Evolutionary conservation across 2,113 vertebrate species (phyloP).

Genomic region (Gopherus evgoodei): DNA sequence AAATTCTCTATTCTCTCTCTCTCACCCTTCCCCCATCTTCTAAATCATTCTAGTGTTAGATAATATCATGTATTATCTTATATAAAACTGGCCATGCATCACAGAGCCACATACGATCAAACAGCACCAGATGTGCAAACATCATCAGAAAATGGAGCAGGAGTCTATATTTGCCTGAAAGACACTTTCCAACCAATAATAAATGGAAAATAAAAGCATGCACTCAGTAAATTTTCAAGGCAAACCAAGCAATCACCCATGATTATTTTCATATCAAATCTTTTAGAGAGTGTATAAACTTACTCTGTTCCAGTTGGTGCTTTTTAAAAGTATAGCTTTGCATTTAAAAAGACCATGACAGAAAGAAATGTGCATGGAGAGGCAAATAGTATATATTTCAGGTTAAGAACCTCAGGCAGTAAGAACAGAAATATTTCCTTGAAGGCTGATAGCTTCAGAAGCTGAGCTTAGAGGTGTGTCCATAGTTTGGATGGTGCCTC

Average conservation of each 20-base stretch:
- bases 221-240: slow-evolving; percentile 46
- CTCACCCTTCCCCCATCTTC: neutral
- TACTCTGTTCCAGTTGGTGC: slow-evolving; percentile 9
- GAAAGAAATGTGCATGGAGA: neutral
- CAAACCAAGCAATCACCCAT: slow-evolving; percentile 36
- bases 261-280: slow-evolving; percentile 56
- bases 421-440: neutral
- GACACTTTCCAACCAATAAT: slow-evolving; percentile 25
- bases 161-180: slow-evolving; percentile 15
- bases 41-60: neutral
- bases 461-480: neutral
- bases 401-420: neutral
- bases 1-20: neutral
- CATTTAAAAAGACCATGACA: slow-evolving; percentile 13
- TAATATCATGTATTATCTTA: neutral
- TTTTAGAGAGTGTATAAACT: slow-evolving; percentile 34
- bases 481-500: neutral
- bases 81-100: neutral
- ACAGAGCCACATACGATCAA: neutral
- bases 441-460: neutral
- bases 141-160: neutral
- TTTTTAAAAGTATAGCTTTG: slow-evolving; percentile 27
- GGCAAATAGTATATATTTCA: neutral
- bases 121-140: slow-evolving; percentile 8
- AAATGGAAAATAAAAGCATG: slow-evolving; percentile 40